These are phyloP conservation scores for Arctia plantaginis DNA, from an alignment of 2,888 invertebrate genomes.

Conservation along the genomic window DNA sequence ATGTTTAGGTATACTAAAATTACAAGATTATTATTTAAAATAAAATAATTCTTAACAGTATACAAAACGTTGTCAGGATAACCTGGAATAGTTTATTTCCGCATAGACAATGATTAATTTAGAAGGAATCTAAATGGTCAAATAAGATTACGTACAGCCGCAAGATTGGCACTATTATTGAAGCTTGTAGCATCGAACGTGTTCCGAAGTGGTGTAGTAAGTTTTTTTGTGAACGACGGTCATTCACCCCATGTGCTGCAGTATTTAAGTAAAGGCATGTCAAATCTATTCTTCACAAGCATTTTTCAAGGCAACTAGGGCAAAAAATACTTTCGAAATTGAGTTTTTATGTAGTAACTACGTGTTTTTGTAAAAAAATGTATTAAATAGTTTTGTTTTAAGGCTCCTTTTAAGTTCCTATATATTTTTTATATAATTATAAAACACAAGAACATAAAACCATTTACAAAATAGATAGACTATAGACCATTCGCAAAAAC, in stretches of 20 bases:
- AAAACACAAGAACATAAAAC: no score
- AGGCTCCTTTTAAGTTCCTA: no score
- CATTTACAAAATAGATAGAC: no score
- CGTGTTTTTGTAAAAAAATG: not conserved
- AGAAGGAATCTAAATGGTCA: slow-evolving; percentile 40
- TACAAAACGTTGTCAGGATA: not conserved
- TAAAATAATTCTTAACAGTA: not conserved
- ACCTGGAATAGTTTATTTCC: slow-evolving; percentile 7
- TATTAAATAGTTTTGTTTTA: not conserved
- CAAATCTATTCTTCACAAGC: slow-evolving; percentile 40
- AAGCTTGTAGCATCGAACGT: slow-evolving; percentile 34
- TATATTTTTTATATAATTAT: no score
- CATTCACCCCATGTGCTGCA: slow-evolving; percentile 58
- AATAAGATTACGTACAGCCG: slow-evolving; percentile 38
- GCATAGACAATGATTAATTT: slow-evolving; percentile 40
- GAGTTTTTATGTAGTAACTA: not conserved
- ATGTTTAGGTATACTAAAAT: not conserved
- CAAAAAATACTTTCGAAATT: not conserved
- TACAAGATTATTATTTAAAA: not conserved
- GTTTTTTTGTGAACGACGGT: slow-evolving; percentile 58
- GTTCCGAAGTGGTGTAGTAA: slow-evolving; percentile 44
- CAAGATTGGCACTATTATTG: slow-evolving; percentile 42
- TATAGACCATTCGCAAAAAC: no score
- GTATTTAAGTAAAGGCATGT: slow-evolving; percentile 47
- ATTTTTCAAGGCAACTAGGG: not conserved